phyloP scores from a whole-genome alignment of 2,888 invertebrate genomes.

The Caenorhabditis sp. region DNA sequence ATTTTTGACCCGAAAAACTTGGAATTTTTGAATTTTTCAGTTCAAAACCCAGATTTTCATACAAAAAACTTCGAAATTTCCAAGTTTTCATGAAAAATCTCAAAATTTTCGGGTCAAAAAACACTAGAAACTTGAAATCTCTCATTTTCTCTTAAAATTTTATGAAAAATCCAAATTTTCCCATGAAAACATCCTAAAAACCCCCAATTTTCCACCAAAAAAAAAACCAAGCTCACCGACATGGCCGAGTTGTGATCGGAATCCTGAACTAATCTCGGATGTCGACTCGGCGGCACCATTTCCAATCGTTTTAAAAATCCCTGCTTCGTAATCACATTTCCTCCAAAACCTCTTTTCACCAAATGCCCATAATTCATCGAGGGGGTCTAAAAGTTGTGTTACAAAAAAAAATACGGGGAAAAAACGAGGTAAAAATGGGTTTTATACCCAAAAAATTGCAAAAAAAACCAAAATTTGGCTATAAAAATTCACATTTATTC shows the following conservation, averaged over 20 bases:
- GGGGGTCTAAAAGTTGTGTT: too few species aligned
- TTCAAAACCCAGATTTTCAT: too few species aligned
- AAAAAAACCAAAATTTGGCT: background rate
- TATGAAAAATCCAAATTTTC: too few species aligned
- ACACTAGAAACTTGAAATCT: background rate
- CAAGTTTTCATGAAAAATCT: too few species aligned
- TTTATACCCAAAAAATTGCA: slow-evolving; percentile 6
- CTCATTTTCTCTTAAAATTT: too few species aligned
- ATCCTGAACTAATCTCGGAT: slow-evolving; percentile 26
- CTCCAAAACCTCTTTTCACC: slow-evolving; percentile 8
- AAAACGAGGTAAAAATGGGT: background rate
- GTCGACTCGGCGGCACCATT: slow-evolving; percentile 14
- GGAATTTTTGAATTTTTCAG: too few species aligned
- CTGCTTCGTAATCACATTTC: background rate
- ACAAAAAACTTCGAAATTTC: too few species aligned
- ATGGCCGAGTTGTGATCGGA: slow-evolving; percentile 18
- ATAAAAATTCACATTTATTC: slow-evolving; percentile 2
- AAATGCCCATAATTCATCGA: background rate
- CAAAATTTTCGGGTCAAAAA: too few species aligned
- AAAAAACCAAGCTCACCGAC: slow-evolving; percentile 9
- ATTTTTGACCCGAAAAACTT: too few species aligned
- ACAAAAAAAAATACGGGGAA: too few species aligned
- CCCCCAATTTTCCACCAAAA: too few species aligned
- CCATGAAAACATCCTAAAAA: too few species aligned
- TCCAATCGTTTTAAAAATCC: slow-evolving; percentile 21